These are phyloP conservation scores for Furcula furcula DNA, from an alignment of 2,888 invertebrate species.

Conservation along the genomic window DNA sequence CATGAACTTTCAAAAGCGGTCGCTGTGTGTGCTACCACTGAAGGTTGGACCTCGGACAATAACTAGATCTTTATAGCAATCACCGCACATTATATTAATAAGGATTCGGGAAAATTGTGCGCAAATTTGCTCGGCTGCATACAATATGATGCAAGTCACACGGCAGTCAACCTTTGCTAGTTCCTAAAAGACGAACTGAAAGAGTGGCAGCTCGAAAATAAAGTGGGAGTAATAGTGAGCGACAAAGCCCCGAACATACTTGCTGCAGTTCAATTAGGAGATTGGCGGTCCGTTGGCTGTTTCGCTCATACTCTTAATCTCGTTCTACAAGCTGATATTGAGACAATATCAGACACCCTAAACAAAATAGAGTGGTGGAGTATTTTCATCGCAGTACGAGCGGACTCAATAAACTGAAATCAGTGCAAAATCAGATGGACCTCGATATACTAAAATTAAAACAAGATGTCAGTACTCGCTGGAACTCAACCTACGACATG, in stretches of 20 bases:
- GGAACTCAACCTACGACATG: conserved; percentile 5
- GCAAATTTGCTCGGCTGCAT: conserved; percentile 8
- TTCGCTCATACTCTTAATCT: conserved; percentile 25
- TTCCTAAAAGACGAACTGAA: conserved; percentile 5
- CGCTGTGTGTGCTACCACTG: conserved; percentile 24
- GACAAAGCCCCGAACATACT: conserved; percentile 13
- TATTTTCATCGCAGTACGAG: neutral
- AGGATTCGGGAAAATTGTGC: conserved; percentile 3
- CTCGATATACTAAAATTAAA: too few species aligned
- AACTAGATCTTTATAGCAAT: conserved; percentile 16
- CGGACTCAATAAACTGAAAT: neutral
- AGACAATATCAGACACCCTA: neutral
- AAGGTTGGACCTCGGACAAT: conserved; percentile 18
- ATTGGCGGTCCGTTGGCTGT: conserved; percentile 18
- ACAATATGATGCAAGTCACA: conserved; percentile 5
- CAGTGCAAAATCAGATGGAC: conserved; percentile 1
- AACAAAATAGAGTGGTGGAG: conserved; percentile 10
- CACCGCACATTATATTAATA: conserved; percentile 18
- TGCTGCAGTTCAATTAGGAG: conserved; percentile 10
- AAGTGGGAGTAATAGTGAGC: conserved; percentile 11
- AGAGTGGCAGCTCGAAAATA: conserved; percentile 9
- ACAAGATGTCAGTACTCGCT: too few species aligned
- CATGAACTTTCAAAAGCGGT: conserved; percentile 8
- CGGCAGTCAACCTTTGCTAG: conserved; percentile 3
- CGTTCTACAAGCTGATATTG: conserved; percentile 12